phyloP scores from a whole-genome alignment of 2,113 vertebrate genomes.

The Anolis carolinensis region DNA sequence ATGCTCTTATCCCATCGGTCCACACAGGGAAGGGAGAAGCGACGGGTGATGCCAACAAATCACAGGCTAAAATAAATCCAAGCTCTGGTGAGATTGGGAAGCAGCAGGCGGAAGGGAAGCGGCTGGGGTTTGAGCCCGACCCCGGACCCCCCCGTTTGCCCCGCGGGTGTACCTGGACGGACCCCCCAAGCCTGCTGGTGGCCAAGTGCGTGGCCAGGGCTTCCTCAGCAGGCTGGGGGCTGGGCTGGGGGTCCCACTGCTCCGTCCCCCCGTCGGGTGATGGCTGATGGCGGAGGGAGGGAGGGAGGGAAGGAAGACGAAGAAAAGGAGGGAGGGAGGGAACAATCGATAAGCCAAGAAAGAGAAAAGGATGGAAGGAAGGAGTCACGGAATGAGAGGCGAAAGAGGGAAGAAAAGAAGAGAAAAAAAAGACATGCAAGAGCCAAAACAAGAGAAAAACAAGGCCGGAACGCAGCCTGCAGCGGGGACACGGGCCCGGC shows the following conservation, averaged over 20 bases:
- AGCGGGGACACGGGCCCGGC: no score
- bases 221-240: constrained; percentile 86
- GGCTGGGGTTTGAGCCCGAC: background rate
- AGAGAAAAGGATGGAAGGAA: background rate
- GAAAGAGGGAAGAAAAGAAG: background rate
- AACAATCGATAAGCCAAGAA: constrained; percentile 45
- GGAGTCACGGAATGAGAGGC: background rate
- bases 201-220: constrained; percentile 87
- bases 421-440: constrained; percentile 76
- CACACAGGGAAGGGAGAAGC: no score
- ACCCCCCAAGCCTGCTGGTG: constrained; percentile 89
- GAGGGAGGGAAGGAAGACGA: constrained; percentile 15
- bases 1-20: no score
- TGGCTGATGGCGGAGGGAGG: constrained; percentile 66
- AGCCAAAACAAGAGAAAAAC: constrained; percentile 61
- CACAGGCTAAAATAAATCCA: no score
- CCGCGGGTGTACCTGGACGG: constrained; percentile 85
- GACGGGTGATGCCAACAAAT: no score
- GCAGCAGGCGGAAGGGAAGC: background rate
- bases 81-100: background rate
- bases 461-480: constrained; percentile 41
- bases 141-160: constrained; percentile 22
- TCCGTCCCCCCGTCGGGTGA: constrained; percentile 88
- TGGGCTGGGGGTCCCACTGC: constrained; percentile 86
- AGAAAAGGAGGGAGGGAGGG: constrained; percentile 54